phyloP scores from a whole-genome alignment of 2,888 invertebrate genomes.

The Seira ritae region DNA sequence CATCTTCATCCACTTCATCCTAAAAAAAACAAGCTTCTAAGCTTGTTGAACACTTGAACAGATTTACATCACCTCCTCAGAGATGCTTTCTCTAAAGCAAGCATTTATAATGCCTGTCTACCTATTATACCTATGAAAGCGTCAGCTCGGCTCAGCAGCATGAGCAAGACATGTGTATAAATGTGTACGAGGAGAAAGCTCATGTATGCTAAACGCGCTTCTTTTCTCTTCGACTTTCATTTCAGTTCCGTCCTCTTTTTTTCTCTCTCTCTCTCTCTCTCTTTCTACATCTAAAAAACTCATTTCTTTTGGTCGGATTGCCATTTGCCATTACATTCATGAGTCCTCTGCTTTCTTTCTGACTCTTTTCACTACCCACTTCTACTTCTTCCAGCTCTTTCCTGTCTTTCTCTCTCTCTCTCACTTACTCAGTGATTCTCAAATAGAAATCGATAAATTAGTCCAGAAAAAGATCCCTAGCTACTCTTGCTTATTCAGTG shows the following conservation, averaged over 20 bases:
- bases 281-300: conserved; percentile 36
- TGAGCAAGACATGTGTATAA: too few relatives aligned
- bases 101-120: too few relatives aligned
- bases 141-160: too few relatives aligned
- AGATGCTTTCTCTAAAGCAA: too few relatives aligned
- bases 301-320: conserved; percentile 50
- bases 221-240: too few relatives aligned
- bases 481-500: neutral
- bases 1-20: too few relatives aligned
- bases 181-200: conserved; percentile 21
- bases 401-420: conserved; percentile 46
- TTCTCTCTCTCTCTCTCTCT: conserved; percentile 38
- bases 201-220: neutral
- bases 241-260: too few relatives aligned
- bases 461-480: conserved; percentile 33
- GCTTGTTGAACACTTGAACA: too few relatives aligned
- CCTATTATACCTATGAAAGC: too few relatives aligned
- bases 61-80: too few relatives aligned
- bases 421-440: conserved; percentile 49
- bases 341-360: conserved; percentile 46
- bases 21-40: too few relatives aligned
- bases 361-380: conserved; percentile 47
- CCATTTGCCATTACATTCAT: conserved; percentile 46
- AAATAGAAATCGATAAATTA: conserved; percentile 63
- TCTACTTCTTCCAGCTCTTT: conserved; percentile 40